Percentiles rank a stretch among this genome's conserved stretches.
These are phyloP conservation scores for Neopelma chrysocephalum DNA, from an alignment of 2,797 vertebrate genomes.

Conservation along the genomic window DNA sequence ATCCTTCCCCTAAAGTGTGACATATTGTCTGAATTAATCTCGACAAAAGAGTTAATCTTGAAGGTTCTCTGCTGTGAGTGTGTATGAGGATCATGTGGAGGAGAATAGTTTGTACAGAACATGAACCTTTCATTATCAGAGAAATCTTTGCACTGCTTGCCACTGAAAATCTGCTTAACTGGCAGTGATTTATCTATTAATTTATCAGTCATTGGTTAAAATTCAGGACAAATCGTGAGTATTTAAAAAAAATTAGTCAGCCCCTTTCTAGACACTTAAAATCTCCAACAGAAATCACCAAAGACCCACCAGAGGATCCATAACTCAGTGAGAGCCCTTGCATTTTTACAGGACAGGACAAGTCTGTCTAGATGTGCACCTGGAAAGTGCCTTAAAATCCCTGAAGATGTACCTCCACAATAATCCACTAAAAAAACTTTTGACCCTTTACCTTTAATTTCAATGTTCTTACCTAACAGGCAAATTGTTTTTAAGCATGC, in stretches of 20 bases:
- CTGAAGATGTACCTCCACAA: neutral
- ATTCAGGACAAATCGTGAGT: neutral
- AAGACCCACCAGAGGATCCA: neutral
- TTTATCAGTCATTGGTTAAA: neutral
- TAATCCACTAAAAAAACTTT: neutral
- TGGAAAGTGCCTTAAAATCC: neutral
- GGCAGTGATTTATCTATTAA: neutral
- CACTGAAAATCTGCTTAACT: neutral
- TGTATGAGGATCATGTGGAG: neutral
- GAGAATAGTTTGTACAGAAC: neutral
- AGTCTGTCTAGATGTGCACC: neutral
- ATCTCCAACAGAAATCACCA: neutral
- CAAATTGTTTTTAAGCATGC: neutral
- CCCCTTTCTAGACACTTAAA: neutral
- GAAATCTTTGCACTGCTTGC: neutral
- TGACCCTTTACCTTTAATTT: neutral
- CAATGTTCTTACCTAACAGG: neutral
- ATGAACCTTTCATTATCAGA: neutral
- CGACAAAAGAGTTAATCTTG: neutral
- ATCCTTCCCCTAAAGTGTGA: neutral
- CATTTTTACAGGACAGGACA: neutral
- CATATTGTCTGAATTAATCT: neutral
- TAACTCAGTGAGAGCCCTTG: neutral
- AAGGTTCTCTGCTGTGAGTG: neutral
- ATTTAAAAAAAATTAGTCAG: neutral